Evolutionary conservation across 2,888 invertebrate genomes (phyloP).

Genomic region (Steinernema carpocapsae): DNA sequence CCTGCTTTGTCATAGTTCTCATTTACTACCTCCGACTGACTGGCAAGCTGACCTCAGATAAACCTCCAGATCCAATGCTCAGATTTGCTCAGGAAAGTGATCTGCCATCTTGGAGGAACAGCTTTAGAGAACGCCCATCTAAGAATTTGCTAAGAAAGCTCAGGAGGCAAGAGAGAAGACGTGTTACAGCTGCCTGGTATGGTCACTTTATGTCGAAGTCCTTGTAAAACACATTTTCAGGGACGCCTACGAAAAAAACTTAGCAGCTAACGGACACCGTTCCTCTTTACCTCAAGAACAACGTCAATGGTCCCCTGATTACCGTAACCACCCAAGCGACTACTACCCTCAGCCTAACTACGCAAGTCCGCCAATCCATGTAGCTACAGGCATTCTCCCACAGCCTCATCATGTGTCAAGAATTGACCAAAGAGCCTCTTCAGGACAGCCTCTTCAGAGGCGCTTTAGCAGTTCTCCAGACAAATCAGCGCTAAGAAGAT

Average conservation of each 20-base stretch:
- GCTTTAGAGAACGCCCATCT: background rate
- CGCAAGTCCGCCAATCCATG: background rate
- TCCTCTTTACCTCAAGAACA: background rate
- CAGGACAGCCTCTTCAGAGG: background rate
- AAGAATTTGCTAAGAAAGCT: slow-evolving; percentile 1
- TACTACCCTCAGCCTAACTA: background rate
- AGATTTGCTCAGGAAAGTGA: background rate
- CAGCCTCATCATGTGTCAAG: background rate
- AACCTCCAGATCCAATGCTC: slow-evolving; percentile 42
- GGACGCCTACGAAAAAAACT: slow-evolving; percentile 6
- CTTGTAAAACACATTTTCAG: background rate
- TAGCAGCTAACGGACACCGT: background rate
- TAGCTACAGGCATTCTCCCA: background rate
- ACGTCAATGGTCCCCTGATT: background rate
- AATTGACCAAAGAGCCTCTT: background rate
- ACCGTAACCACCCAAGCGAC: background rate
- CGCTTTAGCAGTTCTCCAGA: slow-evolving; percentile 8
- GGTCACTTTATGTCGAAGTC: background rate
- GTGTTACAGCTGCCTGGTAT: background rate
- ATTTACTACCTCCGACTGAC: slow-evolving; percentile 62
- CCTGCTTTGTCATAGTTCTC: slow-evolving; percentile 58
- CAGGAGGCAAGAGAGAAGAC: background rate
- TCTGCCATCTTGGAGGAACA: background rate
- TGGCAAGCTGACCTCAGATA: slow-evolving; percentile 56
- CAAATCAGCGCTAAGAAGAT: background rate